Evolutionary conservation across 2,797 vertebrate genomes (phyloP).

Genomic region (Anguilla pacifica): DNA sequence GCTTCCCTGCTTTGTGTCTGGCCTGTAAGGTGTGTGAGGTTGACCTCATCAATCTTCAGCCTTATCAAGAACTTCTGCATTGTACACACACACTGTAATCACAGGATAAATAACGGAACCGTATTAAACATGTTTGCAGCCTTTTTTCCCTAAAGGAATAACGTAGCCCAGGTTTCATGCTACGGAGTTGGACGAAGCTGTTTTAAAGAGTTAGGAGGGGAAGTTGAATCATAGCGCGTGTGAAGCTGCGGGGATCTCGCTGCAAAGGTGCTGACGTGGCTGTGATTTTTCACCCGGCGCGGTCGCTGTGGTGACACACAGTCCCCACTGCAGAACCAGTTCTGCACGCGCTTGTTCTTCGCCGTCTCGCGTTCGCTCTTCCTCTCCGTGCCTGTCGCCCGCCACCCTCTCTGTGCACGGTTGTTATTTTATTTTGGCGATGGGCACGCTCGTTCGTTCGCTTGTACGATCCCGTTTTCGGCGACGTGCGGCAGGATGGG

Average conservation of each 20-base stretch:
- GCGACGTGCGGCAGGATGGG: not conserved
- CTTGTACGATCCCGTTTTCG: not conserved
- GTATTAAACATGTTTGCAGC: not conserved
- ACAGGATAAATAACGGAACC: not conserved
- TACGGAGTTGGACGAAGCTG: not conserved
- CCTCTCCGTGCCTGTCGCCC: not conserved
- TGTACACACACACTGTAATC: not conserved
- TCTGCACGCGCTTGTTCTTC: not conserved
- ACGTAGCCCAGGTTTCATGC: not conserved
- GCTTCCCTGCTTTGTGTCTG: no score
- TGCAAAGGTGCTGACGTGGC: not conserved
- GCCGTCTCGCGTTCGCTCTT: not conserved
- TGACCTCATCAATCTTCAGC: not conserved
- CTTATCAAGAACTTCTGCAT: not conserved
- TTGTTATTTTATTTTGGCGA: not conserved
- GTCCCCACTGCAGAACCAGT: no score
- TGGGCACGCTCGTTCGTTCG: not conserved
- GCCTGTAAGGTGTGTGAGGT: not conserved
- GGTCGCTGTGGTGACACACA: not conserved
- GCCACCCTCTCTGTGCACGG: not conserved
- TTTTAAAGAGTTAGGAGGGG: not conserved
- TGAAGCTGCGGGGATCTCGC: not conserved
- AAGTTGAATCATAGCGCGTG: not conserved
- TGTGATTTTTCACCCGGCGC: not conserved
- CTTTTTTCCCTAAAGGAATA: not conserved